phyloP scores from a whole-genome alignment of 2,888 invertebrate species.

The Tanypteryx hageni region DNA sequence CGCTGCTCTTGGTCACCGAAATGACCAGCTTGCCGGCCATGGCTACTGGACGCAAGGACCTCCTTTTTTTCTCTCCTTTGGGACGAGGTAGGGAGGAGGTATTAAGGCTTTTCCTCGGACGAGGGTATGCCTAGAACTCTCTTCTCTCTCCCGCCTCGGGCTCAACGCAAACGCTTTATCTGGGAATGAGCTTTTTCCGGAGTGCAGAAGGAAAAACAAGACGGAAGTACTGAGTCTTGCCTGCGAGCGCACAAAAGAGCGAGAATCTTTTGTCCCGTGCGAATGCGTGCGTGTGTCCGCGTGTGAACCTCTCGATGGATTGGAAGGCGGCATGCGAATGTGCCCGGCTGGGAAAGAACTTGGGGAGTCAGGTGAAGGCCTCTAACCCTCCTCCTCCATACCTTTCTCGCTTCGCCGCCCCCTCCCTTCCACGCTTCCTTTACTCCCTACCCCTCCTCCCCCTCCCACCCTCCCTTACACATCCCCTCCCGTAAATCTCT shows the following conservation, averaged over 20 bases:
- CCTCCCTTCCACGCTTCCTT: no score
- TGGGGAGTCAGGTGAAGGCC: constrained; percentile 14
- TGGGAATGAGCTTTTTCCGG: neutral
- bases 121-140: no score
- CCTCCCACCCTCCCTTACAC: neutral
- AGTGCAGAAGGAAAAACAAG: neutral
- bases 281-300: neutral
- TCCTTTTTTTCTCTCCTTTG: neutral
- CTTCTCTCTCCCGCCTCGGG: neutral
- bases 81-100: neutral
- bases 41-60: neutral
- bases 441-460: neutral
- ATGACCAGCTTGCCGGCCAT: constrained; percentile 22
- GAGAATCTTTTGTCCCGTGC: neutral
- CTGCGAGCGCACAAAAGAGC: neutral
- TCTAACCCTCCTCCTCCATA: neutral
- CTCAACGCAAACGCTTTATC: neutral
- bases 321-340: neutral
- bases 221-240: neutral
- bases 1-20: constrained; percentile 38
- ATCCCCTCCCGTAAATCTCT: no score
- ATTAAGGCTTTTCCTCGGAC: neutral
- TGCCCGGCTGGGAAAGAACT: neutral
- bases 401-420: no score
- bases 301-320: constrained; percentile 10